phyloP scores from a whole-genome alignment of 2,113 vertebrate genomes.

The Cinclus mexicanus region DNA sequence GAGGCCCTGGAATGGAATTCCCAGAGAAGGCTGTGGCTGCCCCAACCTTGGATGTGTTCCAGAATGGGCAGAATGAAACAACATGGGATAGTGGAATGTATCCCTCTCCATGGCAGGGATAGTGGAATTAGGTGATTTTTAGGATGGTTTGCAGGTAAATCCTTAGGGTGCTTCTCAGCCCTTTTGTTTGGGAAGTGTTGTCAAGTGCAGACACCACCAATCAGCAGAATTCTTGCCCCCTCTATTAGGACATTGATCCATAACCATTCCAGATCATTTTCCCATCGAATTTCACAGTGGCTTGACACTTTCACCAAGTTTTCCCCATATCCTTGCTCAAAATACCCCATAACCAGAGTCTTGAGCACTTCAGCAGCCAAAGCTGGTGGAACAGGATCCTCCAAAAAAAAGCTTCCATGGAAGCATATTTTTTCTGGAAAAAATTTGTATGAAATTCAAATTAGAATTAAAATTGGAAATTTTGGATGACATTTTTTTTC shows the following conservation, averaged over 20 bases:
- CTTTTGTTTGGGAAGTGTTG: background rate
- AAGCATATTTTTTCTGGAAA: background rate
- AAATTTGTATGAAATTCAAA: too few relatives aligned
- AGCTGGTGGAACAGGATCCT: background rate
- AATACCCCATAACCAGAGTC: background rate
- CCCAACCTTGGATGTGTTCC: background rate
- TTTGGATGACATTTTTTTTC: background rate
- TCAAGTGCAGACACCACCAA: background rate
- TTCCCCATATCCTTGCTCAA: background rate
- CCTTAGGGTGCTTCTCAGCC: background rate
- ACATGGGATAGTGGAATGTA: background rate
- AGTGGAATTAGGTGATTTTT: background rate
- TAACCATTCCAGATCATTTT: background rate
- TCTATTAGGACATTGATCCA: background rate
- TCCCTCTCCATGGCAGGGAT: background rate
- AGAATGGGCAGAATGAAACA: background rate
- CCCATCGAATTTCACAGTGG: rapidly evolving
- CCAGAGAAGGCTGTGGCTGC: background rate
- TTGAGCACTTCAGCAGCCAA: background rate
- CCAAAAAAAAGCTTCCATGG: background rate
- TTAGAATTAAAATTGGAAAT: background rate
- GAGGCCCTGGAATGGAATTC: background rate
- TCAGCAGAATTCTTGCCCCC: background rate
- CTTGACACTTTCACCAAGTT: background rate
- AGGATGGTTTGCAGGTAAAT: background rate